These are phyloP conservation scores for Remorina albescens DNA, from an alignment of 2,797 vertebrate genomes.

Conservation along the genomic window DNA sequence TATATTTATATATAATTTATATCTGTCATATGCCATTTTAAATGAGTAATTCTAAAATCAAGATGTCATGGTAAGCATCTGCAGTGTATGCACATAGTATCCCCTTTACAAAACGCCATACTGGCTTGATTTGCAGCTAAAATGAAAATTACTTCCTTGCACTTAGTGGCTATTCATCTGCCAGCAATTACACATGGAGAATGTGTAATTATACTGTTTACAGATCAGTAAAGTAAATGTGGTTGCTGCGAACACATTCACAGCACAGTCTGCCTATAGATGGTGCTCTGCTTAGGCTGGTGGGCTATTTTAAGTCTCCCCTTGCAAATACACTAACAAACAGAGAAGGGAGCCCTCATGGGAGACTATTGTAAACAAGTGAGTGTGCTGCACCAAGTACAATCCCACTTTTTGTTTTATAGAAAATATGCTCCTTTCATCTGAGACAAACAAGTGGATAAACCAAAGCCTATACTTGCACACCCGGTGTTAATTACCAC, in stretches of 20 bases:
- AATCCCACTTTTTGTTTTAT: constrained; percentile 81
- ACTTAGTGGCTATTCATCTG: constrained; percentile 23
- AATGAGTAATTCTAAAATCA: background rate
- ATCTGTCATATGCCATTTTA: background rate
- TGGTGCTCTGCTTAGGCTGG: constrained; percentile 69
- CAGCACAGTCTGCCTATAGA: constrained; percentile 65
- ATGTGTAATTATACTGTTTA: too few relatives aligned
- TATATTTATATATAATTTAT: too few relatives aligned
- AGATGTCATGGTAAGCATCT: background rate
- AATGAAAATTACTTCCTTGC: constrained; percentile 2
- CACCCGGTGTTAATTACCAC: constrained; percentile 80
- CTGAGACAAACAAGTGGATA: constrained; percentile 84
- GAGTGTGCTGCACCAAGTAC: constrained; percentile 75
- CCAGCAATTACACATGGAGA: constrained; percentile 19
- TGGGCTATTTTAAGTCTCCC: constrained; percentile 81
- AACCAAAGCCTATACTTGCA: constrained; percentile 74
- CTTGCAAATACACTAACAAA: constrained; percentile 81
- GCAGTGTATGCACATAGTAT: background rate
- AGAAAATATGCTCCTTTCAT: constrained; percentile 83
- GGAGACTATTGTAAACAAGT: constrained; percentile 84
- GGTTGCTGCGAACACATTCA: constrained; percentile 52
- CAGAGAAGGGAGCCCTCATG: constrained; percentile 73
- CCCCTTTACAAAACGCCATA: constrained; percentile 11
- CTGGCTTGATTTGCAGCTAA: background rate
- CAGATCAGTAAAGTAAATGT: constrained; percentile 55